Evolutionary conservation across 2,888 invertebrate genomes (phyloP).

Genomic region (Ernsta delagoae): DNA sequence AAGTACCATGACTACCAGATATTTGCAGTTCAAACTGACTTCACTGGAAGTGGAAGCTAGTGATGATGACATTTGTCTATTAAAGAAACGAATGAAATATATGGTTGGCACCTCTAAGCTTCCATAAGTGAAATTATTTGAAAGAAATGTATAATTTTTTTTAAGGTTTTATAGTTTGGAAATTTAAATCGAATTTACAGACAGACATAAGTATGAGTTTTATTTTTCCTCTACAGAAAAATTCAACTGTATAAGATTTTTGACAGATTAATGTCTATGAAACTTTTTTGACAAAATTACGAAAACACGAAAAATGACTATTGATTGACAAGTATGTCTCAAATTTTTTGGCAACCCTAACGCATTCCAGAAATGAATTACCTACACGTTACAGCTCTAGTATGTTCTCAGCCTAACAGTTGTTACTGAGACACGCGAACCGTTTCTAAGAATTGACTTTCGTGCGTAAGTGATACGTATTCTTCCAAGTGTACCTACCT

Average conservation of each 20-base stretch:
- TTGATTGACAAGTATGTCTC: no score
- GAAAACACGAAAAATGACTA: no score
- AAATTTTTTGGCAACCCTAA: neutral
- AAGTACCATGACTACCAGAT: conserved; percentile 9
- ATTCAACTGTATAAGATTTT: no score
- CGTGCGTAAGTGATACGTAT: conserved; percentile 2
- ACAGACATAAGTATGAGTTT: no score
- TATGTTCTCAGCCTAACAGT: conserved; percentile 1
- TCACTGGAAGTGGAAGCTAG: conserved; percentile 11
- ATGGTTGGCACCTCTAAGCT: conserved; percentile 2
- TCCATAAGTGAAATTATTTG: no score
- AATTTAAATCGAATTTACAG: no score
- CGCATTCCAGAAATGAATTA: neutral
- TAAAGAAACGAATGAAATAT: conserved; percentile 12
- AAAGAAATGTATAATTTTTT: no score
- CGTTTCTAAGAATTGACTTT: neutral
- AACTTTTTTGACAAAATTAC: no score
- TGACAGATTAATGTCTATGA: no score
- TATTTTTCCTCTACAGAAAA: no score
- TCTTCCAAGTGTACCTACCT: neutral
- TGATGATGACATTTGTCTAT: neutral
- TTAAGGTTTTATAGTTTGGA: no score
- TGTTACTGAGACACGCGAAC: neutral
- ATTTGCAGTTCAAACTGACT: conserved; percentile 23
- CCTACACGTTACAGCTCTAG: neutral